These are phyloP conservation scores for Idaea aversata DNA, from an alignment of 2,888 invertebrate genomes.

Conservation along the genomic window DNA sequence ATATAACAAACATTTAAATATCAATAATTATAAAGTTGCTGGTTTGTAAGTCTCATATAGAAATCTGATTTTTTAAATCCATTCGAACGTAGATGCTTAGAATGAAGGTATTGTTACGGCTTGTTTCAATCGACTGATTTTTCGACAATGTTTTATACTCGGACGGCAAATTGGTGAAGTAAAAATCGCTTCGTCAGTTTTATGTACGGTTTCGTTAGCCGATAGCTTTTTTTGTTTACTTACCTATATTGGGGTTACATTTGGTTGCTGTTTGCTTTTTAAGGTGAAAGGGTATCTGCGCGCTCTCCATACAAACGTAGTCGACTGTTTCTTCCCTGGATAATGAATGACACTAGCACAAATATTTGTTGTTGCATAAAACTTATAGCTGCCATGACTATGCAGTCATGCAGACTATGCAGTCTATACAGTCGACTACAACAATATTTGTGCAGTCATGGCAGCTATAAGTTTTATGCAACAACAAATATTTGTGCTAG, in stretches of 20 bases:
- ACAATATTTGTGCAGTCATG: no score
- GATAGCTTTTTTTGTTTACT: not conserved
- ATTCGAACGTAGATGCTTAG: not conserved
- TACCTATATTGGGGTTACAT: not conserved
- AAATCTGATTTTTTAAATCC: not conserved
- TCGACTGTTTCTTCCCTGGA: no score
- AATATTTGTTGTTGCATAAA: no score
- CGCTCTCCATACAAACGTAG: no score
- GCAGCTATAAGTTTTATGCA: no score
- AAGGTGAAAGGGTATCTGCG: no score
- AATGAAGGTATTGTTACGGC: not conserved
- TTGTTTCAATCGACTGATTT: not conserved
- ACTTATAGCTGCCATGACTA: no score
- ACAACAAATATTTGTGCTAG: no score
- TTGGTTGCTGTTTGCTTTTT: not conserved
- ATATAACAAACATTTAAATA: no score
- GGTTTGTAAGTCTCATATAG: not conserved
- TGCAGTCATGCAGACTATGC: no score
- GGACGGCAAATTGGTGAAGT: not conserved
- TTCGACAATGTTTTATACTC: not conserved
- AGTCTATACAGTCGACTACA: no score
- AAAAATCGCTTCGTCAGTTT: constrained; percentile 1
- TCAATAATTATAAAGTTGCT: not conserved
- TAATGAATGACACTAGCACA: no score
- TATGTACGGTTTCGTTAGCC: not conserved